Evolutionary conservation across 1,140 invertebrate species (phyloP), one percentile per base, ranked within the genome.

Genomic region (Euura lappo): DNA sequence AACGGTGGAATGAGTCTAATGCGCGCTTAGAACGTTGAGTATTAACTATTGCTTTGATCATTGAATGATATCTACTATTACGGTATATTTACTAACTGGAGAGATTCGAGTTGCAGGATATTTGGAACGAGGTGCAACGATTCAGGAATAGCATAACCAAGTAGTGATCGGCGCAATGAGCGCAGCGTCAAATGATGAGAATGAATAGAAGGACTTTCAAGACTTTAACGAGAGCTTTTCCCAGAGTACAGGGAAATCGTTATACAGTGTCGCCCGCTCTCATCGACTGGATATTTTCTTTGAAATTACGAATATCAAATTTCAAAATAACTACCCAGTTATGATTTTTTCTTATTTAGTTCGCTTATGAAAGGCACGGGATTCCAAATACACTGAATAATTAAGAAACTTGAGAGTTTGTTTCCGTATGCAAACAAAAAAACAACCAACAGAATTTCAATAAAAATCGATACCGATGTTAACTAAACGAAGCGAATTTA

Each of bases 1-100:
- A 78, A 74, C 66, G 7, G 68, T 67, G 45, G 64, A 51, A 47
- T 72, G 72, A 73, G 10, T 72, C 60, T n/a, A 64, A 67, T 69
- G 69, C 51, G 6, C 69, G 76, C 76, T 77, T 10, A 77, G 76
- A 77, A 67, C 13, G 45, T 43, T 45, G 67, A 69, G 47, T 11
- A 11, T 42, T 68, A 68, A 68, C 10, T 42, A 68, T 44, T 68
- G 44, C 13, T 68, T 10, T 42, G 66, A 42, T 28, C 13, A 13
- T 44, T 68, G 28, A 68, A 68, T 68, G 66, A 68, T 28, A 68
- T 42, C 66, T 68, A 68, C 13, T 68, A 68, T 44, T 13, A 28
- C 66, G 28, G 28, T 28, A 28, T 28, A 68, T 71, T 71, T 44
- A 51, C 6, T 71, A 10, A 71, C 65, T 65, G 70, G 28, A 28